phyloP scores from a whole-genome alignment of 2,888 invertebrate genomes.

The Sphaerophoria rueppellii region DNA sequence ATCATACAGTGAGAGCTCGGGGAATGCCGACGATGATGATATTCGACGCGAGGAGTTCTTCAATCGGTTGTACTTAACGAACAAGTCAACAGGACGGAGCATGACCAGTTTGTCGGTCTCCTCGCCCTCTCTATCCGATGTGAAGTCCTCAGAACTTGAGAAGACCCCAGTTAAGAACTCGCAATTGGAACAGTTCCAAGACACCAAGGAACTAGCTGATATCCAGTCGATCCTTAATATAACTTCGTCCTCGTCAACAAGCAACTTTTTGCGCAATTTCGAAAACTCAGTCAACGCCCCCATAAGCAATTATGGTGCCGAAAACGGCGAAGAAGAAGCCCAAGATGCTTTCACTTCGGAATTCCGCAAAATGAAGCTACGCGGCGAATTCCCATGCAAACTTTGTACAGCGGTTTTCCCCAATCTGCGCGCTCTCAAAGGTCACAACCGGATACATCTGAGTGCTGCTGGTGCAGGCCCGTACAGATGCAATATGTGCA shows the following conservation, averaged over 20 bases:
- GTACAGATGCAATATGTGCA: slow-evolving; percentile 96
- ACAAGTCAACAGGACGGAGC: slow-evolving; percentile 83
- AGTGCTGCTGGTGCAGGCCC: slow-evolving; percentile 90
- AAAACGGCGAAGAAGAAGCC: slow-evolving; percentile 87
- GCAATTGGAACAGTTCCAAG: slow-evolving; percentile 83
- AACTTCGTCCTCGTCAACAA: slow-evolving; percentile 85
- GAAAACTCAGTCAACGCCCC: slow-evolving; percentile 82
- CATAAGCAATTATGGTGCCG: slow-evolving; percentile 81
- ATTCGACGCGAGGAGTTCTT: slow-evolving; percentile 89
- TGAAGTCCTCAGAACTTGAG: slow-evolving; percentile 77
- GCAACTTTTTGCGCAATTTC: slow-evolving; percentile 86
- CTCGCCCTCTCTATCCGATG: slow-evolving; percentile 73
- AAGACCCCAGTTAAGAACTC: slow-evolving; percentile 74
- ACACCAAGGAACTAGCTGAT: slow-evolving; percentile 90
- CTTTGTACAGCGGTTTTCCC: slow-evolving; percentile 94
- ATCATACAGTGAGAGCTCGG: slow-evolving; percentile 73
- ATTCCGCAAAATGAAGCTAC: slow-evolving; percentile 93
- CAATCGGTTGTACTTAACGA: slow-evolving; percentile 89
- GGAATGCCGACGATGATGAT: slow-evolving; percentile 66
- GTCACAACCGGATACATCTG: slow-evolving; percentile 93
- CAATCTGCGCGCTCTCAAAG: slow-evolving; percentile 93
- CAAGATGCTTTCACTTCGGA: slow-evolving; percentile 93
- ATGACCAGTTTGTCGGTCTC: slow-evolving; percentile 73
- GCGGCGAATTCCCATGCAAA: slow-evolving; percentile 95
- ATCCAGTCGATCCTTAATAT: slow-evolving; percentile 92